phyloP scores from a whole-genome alignment of 35 echinoderm and acorn worm species.

The Apostichopus californicus region DNA sequence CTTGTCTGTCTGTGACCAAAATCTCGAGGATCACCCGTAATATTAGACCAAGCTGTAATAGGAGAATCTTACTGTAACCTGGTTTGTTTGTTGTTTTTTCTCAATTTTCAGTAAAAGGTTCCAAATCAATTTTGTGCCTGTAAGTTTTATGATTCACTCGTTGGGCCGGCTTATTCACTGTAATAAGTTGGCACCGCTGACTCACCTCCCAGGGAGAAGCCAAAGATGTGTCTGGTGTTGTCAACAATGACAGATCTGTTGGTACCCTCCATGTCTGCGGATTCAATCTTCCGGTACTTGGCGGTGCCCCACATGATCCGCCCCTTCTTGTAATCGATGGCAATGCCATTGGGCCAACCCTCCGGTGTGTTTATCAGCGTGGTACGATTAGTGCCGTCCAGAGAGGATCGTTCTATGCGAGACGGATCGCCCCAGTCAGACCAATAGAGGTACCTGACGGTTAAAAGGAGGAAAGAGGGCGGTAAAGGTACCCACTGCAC shows the following conservation, averaged over 20 bases:
- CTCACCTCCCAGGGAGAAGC: slow-evolving; percentile 35
- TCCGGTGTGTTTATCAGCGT: slow-evolving; percentile 21
- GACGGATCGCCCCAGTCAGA: slow-evolving; percentile 35
- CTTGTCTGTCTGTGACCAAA: too few relatives aligned
- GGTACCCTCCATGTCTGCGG: slow-evolving; percentile 13
- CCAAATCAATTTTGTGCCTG: too few relatives aligned
- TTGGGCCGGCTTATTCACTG: too few relatives aligned
- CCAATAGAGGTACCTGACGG: slow-evolving; percentile 41
- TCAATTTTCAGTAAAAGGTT: too few relatives aligned
- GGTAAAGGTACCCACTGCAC: too few relatives aligned
- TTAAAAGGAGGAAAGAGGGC: too few relatives aligned
- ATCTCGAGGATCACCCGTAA: too few relatives aligned
- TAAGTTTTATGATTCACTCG: too few relatives aligned
- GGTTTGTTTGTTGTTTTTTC: too few relatives aligned
- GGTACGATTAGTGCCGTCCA: slow-evolving; percentile 38
- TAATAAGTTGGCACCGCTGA: background rate
- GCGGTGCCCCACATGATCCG: slow-evolving; percentile 49
- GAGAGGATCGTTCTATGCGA: slow-evolving; percentile 17
- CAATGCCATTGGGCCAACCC: slow-evolving; percentile 48
- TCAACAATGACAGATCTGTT: slow-evolving; percentile 37
- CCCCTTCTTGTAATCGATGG: slow-evolving; percentile 30
- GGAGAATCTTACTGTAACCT: too few relatives aligned
- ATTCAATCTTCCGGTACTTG: slow-evolving; percentile 32
- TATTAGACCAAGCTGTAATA: too few relatives aligned
- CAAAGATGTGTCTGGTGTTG: slow-evolving; percentile 36